A percentile compares a stretch with the other conserved stretches of the same genome.
Conservation (phyloP, 2,113 vertebrate genomes). For the Aldabrachelys gigantea region DNA sequence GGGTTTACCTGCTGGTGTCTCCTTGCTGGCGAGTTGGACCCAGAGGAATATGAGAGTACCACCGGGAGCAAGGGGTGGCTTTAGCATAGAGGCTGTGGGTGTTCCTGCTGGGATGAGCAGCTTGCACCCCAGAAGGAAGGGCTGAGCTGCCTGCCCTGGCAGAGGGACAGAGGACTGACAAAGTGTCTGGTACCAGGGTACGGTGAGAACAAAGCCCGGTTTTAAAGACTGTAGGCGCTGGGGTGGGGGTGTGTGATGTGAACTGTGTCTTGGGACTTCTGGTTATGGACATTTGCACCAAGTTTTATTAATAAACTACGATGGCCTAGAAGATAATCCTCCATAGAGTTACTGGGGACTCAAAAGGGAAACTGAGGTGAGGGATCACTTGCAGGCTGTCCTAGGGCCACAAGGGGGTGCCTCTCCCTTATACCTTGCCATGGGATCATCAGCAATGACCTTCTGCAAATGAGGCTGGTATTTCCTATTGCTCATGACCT, state of each 20-base stretch:
- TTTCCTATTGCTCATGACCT: neutral
- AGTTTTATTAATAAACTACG: neutral
- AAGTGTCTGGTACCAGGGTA: neutral
- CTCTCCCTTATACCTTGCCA: neutral
- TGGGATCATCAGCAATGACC: accelerated
- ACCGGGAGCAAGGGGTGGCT: neutral
- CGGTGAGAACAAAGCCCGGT: neutral
- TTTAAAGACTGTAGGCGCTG: neutral
- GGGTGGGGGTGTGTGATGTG: neutral
- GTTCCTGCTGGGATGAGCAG: neutral
- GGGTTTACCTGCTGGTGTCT: neutral
- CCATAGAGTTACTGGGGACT: neutral
- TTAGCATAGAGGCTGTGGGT: neutral
- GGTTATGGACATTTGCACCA: neutral
- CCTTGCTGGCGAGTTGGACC: neutral
- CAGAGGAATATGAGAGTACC: too few species aligned
- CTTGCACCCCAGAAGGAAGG: neutral
- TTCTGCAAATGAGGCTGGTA: neutral
- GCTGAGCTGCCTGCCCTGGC: neutral
- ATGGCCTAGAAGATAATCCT: neutral
- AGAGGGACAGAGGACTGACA: neutral
- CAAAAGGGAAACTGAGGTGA: neutral
- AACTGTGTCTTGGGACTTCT: neutral
- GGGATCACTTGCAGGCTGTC: neutral
- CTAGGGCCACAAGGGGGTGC: neutral